A percentile compares a stretch with the other conserved stretches of the same genome.
Conservation (phyloP, 1,140 invertebrate species). For the Penaeus vannamei region DNA sequence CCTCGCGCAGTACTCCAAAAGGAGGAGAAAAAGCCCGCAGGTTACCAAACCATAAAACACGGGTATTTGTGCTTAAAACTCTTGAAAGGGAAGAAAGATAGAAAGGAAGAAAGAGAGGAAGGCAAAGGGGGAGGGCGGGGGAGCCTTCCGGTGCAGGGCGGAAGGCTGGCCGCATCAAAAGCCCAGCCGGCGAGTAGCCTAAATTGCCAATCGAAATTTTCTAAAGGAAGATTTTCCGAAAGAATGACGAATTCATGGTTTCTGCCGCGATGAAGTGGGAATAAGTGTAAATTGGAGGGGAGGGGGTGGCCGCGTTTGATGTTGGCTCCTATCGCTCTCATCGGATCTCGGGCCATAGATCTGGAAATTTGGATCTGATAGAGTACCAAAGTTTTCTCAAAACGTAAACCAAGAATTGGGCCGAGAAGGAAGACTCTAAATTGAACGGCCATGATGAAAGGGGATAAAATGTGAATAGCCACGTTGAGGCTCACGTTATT, state of each 20-base stretch:
- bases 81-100: neutral
- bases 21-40: constrained; percentile 4
- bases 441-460: constrained; percentile 62
- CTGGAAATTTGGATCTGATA: constrained; percentile 60
- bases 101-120: neutral
- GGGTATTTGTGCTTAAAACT: neutral
- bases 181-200: constrained; percentile 55
- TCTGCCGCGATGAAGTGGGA: constrained; percentile 64
- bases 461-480: constrained; percentile 11
- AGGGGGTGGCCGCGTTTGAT: constrained; percentile 27
- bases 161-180: constrained; percentile 54
- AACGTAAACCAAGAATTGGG: constrained; percentile 61
- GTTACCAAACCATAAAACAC: constrained; percentile 50
- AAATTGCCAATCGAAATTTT: constrained; percentile 66
- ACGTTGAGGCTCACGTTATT: neutral
- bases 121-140: neutral
- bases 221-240: constrained; percentile 65
- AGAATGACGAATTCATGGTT: constrained; percentile 66
- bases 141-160: neutral
- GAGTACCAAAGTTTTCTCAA: constrained; percentile 61
- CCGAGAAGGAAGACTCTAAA: constrained; percentile 61
- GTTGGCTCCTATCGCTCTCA: constrained; percentile 41
- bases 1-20: constrained; percentile 30
- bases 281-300: constrained; percentile 64
- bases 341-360: constrained; percentile 60